Evolutionary conservation across 1,140 invertebrate genomes (phyloP), one percentile per base, ranked within the genome.

Genomic region (Himalopsyche phryganea): DNA sequence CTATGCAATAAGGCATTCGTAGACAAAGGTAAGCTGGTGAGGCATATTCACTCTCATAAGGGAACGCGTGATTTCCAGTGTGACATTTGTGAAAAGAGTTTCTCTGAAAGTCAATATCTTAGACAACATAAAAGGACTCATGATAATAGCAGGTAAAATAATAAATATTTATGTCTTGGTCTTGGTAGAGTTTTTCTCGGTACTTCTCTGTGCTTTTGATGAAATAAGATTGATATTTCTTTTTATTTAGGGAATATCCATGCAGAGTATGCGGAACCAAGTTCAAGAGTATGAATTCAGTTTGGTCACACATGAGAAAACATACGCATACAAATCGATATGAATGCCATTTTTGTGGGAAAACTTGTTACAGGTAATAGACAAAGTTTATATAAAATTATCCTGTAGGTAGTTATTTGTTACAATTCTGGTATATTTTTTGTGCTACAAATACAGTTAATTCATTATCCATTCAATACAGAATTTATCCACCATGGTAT

Each of bases 251-350:
- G 19, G 42, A 51, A 14, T 65, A 65, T 45, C 59, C 63, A 4
- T 65, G 63, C 46, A 54, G 53, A 52, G 48, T 61, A 1, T 65
- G 63, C 40, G 63, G 55, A 11, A 58, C 58, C 14, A 55, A 57
- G 35, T 65, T 65, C 48, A 65, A 61, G 45, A 65, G 63, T 33
- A 65, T 65, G 63, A 65, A 65, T 40, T 65, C 63, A 1, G 63
- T 65, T 5, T 65, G 63, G 63, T 61, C 63, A 1, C 63, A 65
- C 48, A 65, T 65, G 63, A 17, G 63, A 9, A 65, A 65, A 20
- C 63, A 65, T 35, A 65, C 63, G 10, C 63, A 65, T 40, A 61
- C 60, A 11, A 55, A 61, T 20, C n/a, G 56, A 53, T 65, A 65
- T 35, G 63, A 65, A 50, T 65, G 63, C 46, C 63, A 65, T n/a